Evolutionary conservation across 2,888 invertebrate species (phyloP).

Genomic region (Euphydryas editha): DNA sequence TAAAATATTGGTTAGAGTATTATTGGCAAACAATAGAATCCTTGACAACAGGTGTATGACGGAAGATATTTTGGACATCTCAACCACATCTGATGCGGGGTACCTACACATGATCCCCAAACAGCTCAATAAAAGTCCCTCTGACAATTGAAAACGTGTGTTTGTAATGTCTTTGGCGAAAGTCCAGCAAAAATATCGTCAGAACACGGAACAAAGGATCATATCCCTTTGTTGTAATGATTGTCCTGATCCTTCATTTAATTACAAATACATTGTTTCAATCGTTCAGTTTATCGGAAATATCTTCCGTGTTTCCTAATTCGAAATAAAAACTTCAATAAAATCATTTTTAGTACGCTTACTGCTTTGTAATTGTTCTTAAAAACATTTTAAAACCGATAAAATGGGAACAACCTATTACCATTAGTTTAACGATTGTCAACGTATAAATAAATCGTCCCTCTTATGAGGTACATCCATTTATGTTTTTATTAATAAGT

Average conservation of each 20-base stretch:
- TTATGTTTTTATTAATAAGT: neutral
- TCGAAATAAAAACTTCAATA: neutral
- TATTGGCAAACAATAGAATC: neutral
- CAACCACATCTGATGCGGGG: conserved; percentile 23
- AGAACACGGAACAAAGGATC: conserved; percentile 20
- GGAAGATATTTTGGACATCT: conserved; percentile 8
- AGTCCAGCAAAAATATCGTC: conserved; percentile 23
- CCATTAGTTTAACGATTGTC: neutral
- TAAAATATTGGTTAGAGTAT: neutral
- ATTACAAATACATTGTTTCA: conserved; percentile 18
- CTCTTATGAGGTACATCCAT: neutral
- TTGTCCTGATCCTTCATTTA: conserved; percentile 11
- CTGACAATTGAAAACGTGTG: conserved; percentile 23
- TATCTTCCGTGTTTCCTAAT: conserved; percentile 7
- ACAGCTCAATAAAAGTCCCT: conserved; percentile 35
- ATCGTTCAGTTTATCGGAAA: neutral
- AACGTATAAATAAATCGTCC: neutral
- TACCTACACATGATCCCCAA: conserved; percentile 28
- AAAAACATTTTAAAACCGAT: neutral
- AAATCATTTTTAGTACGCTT: neutral
- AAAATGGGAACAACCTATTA: neutral
- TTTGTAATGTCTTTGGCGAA: conserved; percentile 20
- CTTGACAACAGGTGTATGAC: conserved; percentile 7
- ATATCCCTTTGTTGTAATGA: conserved; percentile 20
- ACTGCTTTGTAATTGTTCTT: conserved; percentile 8